phyloP scores from a whole-genome alignment of 2,797 vertebrate species.

The Myioborus melanocephalus region DNA sequence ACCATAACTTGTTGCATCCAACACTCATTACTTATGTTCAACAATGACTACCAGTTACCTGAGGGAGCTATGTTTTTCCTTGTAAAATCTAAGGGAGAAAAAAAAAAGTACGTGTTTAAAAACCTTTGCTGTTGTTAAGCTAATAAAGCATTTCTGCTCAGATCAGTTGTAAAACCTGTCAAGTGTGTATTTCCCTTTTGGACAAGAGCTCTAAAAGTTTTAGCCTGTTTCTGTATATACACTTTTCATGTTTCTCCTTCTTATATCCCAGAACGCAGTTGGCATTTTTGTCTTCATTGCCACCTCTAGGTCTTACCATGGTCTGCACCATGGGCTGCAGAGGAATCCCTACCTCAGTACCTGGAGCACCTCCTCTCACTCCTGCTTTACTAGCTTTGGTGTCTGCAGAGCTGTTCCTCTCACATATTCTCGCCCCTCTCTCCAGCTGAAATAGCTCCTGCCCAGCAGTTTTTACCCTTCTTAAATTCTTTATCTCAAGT shows the following conservation, averaged over 20 bases:
- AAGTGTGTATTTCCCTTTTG: not conserved
- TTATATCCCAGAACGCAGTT: not conserved
- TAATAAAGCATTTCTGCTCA: conserved; percentile 38
- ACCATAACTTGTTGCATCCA: not conserved
- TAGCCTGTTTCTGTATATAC: not conserved
- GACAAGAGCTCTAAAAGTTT: not conserved
- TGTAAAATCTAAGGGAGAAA: not conserved
- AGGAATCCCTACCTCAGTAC: not conserved
- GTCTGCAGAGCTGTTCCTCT: not conserved
- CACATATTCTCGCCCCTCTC: not conserved
- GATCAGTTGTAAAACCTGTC: not conserved
- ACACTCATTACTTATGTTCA: conserved; percentile 17
- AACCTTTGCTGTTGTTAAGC: not conserved
- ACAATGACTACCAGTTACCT: not conserved
- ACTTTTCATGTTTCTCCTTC: not conserved
- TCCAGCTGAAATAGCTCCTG: not conserved
- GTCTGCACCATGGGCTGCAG: fast-evolving
- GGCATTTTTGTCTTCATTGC: not conserved
- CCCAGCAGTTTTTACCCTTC: not conserved
- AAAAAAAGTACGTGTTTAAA: not conserved
- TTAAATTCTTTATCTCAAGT: not conserved
- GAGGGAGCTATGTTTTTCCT: conserved; percentile 4
- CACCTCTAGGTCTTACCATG: not conserved
- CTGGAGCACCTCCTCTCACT: not conserved
- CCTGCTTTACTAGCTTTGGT: not conserved